These are phyloP conservation scores for Onychomys leucogaster DNA, from an alignment of 2,797 vertebrate species.

Conservation along the genomic window DNA sequence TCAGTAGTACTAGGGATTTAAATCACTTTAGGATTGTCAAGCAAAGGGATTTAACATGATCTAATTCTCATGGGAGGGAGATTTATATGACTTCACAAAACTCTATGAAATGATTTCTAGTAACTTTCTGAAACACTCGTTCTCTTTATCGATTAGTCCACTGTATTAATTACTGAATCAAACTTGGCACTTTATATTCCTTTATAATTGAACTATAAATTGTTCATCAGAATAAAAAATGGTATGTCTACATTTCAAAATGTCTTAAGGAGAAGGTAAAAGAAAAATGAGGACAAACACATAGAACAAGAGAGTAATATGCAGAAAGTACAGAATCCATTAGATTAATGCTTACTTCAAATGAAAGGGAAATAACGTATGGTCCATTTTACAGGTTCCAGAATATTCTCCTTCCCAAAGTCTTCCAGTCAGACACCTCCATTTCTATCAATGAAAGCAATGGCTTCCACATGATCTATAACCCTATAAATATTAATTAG, in stretches of 20 bases:
- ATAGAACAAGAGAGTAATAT: not conserved
- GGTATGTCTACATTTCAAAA: not conserved
- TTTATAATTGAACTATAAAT: not conserved
- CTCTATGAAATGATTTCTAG: not conserved
- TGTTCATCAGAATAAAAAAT: not conserved
- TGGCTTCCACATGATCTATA: not conserved
- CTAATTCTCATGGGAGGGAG: not conserved
- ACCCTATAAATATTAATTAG: slow-evolving; percentile 17
- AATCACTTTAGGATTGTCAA: not conserved
- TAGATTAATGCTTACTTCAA: slow-evolving; percentile 10
- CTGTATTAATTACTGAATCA: not conserved
- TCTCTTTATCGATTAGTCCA: not conserved
- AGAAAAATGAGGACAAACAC: not conserved
- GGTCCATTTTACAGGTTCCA: not conserved
- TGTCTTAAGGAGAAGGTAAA: slow-evolving; percentile 21
- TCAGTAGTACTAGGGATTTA: not conserved
- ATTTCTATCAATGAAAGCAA: slow-evolving; percentile 13
- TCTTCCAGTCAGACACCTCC: not conserved
- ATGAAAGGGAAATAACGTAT: not conserved
- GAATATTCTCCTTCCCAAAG: slow-evolving; percentile 42
- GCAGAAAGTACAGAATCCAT: not conserved
- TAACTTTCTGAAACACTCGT: not conserved
- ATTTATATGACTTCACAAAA: not conserved
- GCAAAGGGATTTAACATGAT: not conserved
- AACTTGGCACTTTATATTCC: not conserved